Conservation (phyloP, 2,113 vertebrate species). For the Nycticorax nycticorax region DNA sequence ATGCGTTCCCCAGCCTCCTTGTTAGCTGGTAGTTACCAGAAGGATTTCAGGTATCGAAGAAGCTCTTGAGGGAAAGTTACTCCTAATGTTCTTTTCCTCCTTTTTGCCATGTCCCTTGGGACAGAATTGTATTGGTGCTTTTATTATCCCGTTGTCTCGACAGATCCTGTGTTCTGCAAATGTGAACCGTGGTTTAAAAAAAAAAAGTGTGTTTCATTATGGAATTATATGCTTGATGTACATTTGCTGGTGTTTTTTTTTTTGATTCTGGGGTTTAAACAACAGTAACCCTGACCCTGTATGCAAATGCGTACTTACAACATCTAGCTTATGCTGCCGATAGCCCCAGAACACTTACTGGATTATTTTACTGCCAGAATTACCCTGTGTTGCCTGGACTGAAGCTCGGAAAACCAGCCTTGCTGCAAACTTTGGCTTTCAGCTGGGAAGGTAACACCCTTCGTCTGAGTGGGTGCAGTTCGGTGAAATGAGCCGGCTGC, state of each 20-base stretch:
- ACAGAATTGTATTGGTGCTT: not conserved
- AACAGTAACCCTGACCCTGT: not conserved
- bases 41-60: not conserved
- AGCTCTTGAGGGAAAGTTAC: not conserved
- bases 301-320: not conserved
- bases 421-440: not conserved
- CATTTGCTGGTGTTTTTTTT: not conserved
- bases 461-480: not conserved
- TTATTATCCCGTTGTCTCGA: not conserved
- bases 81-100: not conserved
- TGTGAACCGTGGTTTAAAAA: not conserved
- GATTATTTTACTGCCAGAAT: not conserved
- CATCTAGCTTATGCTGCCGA: not conserved
- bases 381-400: not conserved
- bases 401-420: not conserved
- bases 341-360: not conserved
- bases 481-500: not conserved
- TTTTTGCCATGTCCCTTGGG: not conserved
- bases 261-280: not conserved
- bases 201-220: not conserved
- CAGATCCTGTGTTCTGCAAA: not conserved
- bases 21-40: not conserved
- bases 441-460: not conserved
- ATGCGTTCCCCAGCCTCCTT: not conserved
- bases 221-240: not conserved